Conservation (phyloP, 2,113 vertebrate genomes). For the Cebidichthys violaceus region DNA sequence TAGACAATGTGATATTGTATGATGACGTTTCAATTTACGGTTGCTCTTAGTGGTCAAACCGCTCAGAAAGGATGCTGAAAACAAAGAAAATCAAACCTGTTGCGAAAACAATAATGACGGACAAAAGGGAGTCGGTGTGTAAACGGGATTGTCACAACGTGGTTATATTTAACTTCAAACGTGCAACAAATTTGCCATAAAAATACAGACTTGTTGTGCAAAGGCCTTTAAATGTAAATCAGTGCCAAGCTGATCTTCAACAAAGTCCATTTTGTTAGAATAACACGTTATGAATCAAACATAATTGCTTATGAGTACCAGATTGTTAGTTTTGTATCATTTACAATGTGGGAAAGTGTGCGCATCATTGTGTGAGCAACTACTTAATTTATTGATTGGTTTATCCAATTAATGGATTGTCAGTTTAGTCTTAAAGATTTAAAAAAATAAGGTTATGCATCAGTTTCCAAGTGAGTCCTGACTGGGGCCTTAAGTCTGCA, state of each 20-base stretch:
- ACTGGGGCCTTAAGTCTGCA: neutral
- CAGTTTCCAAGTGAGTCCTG: neutral
- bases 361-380: neutral
- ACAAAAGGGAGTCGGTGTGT: no score
- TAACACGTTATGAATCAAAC: constrained; percentile 43
- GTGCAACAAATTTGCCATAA: neutral
- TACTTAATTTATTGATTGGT: neutral
- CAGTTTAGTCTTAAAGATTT: neutral
- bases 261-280: constrained; percentile 41
- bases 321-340: constrained; percentile 22
- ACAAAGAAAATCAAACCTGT: no score
- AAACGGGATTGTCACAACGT: no score
- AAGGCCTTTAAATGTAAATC: neutral
- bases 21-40: neutral
- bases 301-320: constrained; percentile 24
- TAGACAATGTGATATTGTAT: neutral
- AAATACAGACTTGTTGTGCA: neutral
- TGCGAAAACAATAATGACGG: no score
- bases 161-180: no score
- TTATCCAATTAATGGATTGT: neutral
- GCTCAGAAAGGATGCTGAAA: neutral
- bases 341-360: constrained; percentile 34
- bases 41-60: no score
- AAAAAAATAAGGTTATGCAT: neutral
- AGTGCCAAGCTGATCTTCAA: neutral